A percentile compares a stretch with the other conserved stretches of the same genome.
Conservation (phyloP, 2,113 vertebrate species). For the Hucho hucho region DNA sequence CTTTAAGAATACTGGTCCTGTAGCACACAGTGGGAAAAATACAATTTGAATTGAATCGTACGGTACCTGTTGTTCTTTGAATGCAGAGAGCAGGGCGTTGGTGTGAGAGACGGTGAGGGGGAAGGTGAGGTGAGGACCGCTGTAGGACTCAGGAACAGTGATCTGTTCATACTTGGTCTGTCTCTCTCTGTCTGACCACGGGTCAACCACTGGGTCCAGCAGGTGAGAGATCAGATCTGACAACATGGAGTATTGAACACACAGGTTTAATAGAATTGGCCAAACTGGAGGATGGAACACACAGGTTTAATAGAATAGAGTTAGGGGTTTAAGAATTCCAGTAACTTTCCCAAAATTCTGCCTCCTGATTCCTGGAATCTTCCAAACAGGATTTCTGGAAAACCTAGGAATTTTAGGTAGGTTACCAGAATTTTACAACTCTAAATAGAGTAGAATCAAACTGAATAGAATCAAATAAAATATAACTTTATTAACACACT, state of each 20-base stretch:
- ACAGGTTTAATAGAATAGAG: not conserved
- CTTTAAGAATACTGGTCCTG: too few species aligned
- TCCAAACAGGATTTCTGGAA: too few species aligned
- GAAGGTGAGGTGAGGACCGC: conserved; percentile 85
- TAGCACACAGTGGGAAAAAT: too few species aligned
- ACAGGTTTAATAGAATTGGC: not conserved
- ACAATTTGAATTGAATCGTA: too few species aligned
- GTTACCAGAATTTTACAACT: too few species aligned
- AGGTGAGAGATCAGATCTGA: conserved; percentile 79
- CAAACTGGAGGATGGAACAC: not conserved
- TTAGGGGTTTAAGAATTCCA: too few species aligned
- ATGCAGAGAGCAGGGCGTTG: conserved; percentile 79
- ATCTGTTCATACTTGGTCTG: conserved; percentile 72
- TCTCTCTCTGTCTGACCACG: conserved; percentile 58
- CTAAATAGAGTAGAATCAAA: too few species aligned
- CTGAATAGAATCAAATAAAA: too few species aligned
- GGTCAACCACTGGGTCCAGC: conserved; percentile 65
- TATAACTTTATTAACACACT: too few species aligned
- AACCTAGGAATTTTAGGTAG: too few species aligned
- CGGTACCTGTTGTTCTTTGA: conserved; percentile 84
- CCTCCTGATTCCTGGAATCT: too few species aligned
- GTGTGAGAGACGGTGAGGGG: conserved; percentile 84
- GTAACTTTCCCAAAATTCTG: too few species aligned
- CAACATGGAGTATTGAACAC: not conserved
- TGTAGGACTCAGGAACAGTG: conserved; percentile 81